phyloP scores from a whole-genome alignment of 2,797 vertebrate genomes.

The Megaceryle alcyon region DNA sequence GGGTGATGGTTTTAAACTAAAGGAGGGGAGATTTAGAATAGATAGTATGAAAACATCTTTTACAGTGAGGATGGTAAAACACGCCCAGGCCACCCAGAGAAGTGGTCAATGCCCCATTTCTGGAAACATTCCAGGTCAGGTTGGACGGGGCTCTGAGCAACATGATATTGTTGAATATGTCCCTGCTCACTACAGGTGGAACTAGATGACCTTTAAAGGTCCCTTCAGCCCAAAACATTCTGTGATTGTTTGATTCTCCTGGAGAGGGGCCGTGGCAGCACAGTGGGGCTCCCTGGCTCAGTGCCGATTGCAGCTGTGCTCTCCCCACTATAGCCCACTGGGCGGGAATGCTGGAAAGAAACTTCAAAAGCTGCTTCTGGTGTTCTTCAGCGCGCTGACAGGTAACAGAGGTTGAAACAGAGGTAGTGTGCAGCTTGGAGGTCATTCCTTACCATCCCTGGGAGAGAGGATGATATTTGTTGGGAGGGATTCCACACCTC shows the following conservation, averaged over 20 bases:
- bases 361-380: background rate
- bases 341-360: background rate
- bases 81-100: background rate
- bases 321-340: fast-evolving
- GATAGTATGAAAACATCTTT: background rate
- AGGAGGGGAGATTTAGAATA: background rate
- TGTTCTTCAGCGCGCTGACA: background rate
- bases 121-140: background rate
- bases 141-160: background rate
- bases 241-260: background rate
- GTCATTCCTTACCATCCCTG: background rate
- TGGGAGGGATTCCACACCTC: background rate
- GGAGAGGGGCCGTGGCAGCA: background rate
- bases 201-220: background rate
- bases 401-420: background rate
- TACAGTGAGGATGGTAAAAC: background rate
- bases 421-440: background rate
- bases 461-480: background rate
- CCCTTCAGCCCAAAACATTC: background rate
- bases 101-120: background rate
- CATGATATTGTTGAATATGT: background rate
- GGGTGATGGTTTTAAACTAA: background rate
- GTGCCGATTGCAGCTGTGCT: fast-evolving
- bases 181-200: background rate
- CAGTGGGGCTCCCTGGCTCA: background rate